Evolutionary conservation across 2,797 vertebrate genomes (phyloP), one percentile per base, ranked within the genome.

Genomic region (Phrynocephalus vlangalii): DNA sequence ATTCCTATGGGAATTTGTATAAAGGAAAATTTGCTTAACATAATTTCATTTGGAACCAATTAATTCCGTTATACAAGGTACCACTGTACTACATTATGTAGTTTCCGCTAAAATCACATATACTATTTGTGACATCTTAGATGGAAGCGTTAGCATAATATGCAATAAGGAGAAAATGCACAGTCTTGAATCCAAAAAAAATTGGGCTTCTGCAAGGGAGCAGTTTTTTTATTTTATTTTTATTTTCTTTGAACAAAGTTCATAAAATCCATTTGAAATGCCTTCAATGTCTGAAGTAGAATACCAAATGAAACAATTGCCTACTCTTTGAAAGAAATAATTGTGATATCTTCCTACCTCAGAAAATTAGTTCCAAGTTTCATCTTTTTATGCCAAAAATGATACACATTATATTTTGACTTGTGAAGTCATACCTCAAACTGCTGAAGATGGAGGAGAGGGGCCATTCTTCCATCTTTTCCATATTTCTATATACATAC

Each of bases 21-120:
- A n/a, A n/a, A n/a, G n/a, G n/a, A n/a, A n/a, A n/a, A n/a, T n/a
- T n/a, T n/a, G n/a, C n/a, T n/a, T n/a, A n/a, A n/a, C n/a, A n/a
- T n/a, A n/a, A n/a, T n/a, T n/a, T n/a, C n/a, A n/a, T n/a, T n/a
- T n/a, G n/a, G n/a, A n/a, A n/a, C n/a, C n/a, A n/a, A n/a, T n/a
- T n/a, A n/a, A n/a, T n/a, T n/a, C n/a, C n/a, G n/a, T n/a, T n/a
- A n/a, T n/a, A n/a, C n/a, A n/a, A n/a, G n/a, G n/a, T n/a, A n/a
- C n/a, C n/a, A n/a, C n/a, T n/a, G n/a, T n/a, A 83, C 77, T 75
- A 85, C 67, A 72, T 44, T 44, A 44, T 44, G 38, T 44, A 44
- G 38, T 66, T 86, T 67, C 22, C 80, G 79, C 60, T 67, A 13
- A 89, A 75, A 77, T 38, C 76, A 86, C 30, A 66, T n/a, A 52